Conservation (phyloP, 2,113 vertebrate species). For the Polypterus senegalus region DNA sequence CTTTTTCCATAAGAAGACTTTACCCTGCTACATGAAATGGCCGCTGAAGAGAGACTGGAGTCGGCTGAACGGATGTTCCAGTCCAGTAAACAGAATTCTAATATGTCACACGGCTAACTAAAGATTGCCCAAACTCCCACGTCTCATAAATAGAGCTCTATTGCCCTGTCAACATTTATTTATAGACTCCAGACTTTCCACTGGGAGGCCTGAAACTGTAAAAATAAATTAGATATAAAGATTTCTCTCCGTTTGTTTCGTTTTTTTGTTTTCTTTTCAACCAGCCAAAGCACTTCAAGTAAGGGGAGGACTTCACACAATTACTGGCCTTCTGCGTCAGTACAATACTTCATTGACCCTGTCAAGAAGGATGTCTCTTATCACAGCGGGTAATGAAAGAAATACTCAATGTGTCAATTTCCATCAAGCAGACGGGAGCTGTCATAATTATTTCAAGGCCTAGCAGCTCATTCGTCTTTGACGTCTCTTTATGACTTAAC, state of each 20-base stretch:
- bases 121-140: background rate
- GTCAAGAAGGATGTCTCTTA: background rate
- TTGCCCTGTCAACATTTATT: conserved; percentile 3
- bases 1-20: too few relatives aligned
- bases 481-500: too few relatives aligned
- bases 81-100: conserved; percentile 4
- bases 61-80: too few relatives aligned
- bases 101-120: background rate
- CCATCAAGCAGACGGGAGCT: background rate
- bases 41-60: too few relatives aligned
- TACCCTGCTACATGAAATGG: too few relatives aligned
- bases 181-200: conserved; percentile 3
- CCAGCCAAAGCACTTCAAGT: background rate
- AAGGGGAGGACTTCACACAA: background rate
- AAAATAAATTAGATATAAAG: background rate
- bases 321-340: background rate
- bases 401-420: background rate
- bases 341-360: conserved; percentile 1
- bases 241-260: background rate
- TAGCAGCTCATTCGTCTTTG: background rate
- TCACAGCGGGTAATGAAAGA: background rate
- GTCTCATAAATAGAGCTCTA: conserved; percentile 3
- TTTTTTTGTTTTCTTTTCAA: too few relatives aligned
- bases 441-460: background rate
- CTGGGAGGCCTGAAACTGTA: background rate